A percentile compares a stretch with the other conserved stretches of the same genome.
phyloP scores from a whole-genome alignment of 2,888 invertebrate genomes.

The Mesorhabditis spiculigera region DNA sequence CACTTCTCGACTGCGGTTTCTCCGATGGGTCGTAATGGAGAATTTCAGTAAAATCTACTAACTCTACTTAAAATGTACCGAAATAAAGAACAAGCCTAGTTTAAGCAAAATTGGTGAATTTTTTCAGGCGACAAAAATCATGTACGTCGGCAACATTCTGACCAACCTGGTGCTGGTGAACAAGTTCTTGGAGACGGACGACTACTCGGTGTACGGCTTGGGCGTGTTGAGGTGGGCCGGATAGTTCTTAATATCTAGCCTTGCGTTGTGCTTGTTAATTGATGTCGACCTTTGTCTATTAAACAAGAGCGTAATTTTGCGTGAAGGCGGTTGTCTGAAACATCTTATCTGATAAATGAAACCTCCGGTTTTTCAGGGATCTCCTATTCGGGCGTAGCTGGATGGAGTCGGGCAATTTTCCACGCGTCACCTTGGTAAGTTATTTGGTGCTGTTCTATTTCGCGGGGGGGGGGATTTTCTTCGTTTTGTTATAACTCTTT shows the following conservation, averaged over 20 bases:
- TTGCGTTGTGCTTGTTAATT: background rate
- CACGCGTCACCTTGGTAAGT: slow-evolving; percentile 45
- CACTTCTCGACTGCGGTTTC: too few relatives aligned
- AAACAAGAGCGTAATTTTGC: background rate
- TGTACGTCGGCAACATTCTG: slow-evolving; percentile 56
- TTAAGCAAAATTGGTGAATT: background rate
- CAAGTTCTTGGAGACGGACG: slow-evolving; percentile 57
- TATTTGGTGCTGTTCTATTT: too few relatives aligned
- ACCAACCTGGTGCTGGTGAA: slow-evolving; percentile 55
- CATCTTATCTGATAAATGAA: too few relatives aligned
- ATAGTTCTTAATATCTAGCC: background rate
- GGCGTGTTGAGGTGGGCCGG: slow-evolving; percentile 39
- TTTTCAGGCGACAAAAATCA: slow-evolving; percentile 52
- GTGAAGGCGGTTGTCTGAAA: background rate
- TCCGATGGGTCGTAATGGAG: too few relatives aligned
- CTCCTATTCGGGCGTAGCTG: slow-evolving; percentile 53
- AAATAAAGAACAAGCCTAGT: too few relatives aligned
- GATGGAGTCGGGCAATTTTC: slow-evolving; percentile 57
- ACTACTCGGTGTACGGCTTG: slow-evolving; percentile 55
- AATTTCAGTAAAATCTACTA: too few relatives aligned
- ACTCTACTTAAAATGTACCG: too few relatives aligned
- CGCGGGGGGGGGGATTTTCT: too few relatives aligned
- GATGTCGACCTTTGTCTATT: background rate
- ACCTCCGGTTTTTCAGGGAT: slow-evolving; percentile 27
- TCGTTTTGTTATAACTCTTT: too few relatives aligned